A percentile compares a stretch with the other conserved stretches of the same genome.
Evolutionary conservation across 1,140 invertebrate species (phyloP).

Genomic region (Myzus persicae): DNA sequence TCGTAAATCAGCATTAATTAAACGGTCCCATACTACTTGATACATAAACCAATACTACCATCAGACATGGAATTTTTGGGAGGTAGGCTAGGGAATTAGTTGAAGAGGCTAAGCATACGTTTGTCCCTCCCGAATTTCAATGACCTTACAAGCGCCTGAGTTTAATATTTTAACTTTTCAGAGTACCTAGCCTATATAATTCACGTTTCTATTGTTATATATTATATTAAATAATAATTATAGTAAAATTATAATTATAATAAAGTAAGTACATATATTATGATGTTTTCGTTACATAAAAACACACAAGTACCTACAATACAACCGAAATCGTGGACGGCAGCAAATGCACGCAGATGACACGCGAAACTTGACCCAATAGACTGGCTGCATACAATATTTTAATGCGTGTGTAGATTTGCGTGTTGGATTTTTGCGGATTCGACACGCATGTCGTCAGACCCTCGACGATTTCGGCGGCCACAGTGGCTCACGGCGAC

Average conservation of each 20-base stretch:
- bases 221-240: too few relatives aligned
- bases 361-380: background rate
- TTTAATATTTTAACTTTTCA: background rate
- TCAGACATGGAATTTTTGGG: background rate
- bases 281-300: background rate
- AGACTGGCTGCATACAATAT: background rate
- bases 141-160: background rate
- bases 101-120: background rate
- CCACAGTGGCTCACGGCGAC: background rate
- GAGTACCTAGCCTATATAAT: too few relatives aligned
- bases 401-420: background rate
- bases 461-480: background rate
- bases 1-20: background rate
- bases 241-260: too few relatives aligned
- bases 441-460: background rate
- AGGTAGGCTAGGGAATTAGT: background rate
- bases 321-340: background rate
- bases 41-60: background rate
- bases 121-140: background rate
- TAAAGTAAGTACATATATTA: background rate
- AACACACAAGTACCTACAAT: background rate
- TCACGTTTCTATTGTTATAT: too few relatives aligned
- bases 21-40: background rate
- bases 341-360: background rate
- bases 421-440: background rate